These are phyloP conservation scores for Holacanthella duospinosa DNA, from an alignment of 2,888 invertebrate genomes.

Conservation along the genomic window DNA sequence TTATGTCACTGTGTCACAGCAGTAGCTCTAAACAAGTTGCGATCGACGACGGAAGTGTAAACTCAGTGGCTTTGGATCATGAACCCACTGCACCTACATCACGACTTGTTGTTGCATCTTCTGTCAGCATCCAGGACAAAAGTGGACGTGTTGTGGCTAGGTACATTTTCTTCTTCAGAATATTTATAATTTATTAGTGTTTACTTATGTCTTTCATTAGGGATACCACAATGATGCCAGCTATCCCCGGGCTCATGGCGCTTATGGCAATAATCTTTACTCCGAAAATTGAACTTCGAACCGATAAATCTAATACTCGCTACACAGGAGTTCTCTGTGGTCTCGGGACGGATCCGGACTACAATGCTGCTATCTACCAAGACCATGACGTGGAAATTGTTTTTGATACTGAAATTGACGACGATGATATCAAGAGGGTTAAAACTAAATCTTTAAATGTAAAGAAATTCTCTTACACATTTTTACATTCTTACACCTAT, in stretches of 20 bases:
- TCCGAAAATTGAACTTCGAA: conserved; percentile 57
- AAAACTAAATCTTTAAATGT: conserved; percentile 33
- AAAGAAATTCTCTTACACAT: not conserved
- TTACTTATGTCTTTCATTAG: conserved; percentile 9
- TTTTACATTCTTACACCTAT: not conserved
- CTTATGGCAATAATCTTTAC: conserved; percentile 70
- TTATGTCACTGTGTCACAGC: conserved; percentile 53
- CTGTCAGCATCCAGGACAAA: conserved; percentile 44
- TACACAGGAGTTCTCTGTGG: conserved; percentile 77
- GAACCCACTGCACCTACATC: conserved; percentile 58
- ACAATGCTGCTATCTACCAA: conserved; percentile 51
- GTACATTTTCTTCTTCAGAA: conserved; percentile 1
- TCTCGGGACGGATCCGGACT: conserved; percentile 55
- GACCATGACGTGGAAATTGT: conserved; percentile 74
- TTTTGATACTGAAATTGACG: conserved; percentile 62
- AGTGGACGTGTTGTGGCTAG: conserved; percentile 28
- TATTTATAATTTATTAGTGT: not conserved
- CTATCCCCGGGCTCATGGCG: conserved; percentile 69
- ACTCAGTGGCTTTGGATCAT: conserved; percentile 69
- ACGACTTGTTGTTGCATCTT: conserved; percentile 54
- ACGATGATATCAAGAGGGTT: conserved; percentile 56
- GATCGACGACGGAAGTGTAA: conserved; percentile 69
- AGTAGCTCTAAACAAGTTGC: conserved; percentile 51
- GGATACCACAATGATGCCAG: conserved; percentile 82
- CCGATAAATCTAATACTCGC: conserved; percentile 42